A percentile compares a stretch with the other conserved stretches of the same genome.
phyloP scores from a whole-genome alignment of 2,113 vertebrate genomes.

The Oryzias javanicus region DNA sequence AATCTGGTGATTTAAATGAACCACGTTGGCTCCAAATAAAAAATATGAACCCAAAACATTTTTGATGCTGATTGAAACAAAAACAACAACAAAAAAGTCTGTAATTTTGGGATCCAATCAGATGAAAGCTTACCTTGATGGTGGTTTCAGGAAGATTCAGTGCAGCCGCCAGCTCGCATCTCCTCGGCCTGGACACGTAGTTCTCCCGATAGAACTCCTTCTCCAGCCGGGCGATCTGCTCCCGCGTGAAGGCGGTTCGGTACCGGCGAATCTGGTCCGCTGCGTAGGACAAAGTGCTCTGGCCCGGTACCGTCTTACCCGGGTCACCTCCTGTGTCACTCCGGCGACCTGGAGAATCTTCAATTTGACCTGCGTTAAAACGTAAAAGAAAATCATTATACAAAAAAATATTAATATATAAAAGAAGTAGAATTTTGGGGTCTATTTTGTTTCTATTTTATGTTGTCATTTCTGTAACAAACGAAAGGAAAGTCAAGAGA shows the following conservation, averaged over 20 bases:
- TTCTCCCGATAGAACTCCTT: constrained; percentile 99
- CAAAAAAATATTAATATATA: not conserved
- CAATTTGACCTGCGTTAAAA: constrained; percentile 62
- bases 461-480: too few species aligned
- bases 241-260: constrained; percentile 95
- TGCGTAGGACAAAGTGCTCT: constrained; percentile 84
- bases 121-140: constrained; percentile 85
- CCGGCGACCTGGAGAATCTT: constrained; percentile 80
- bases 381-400: constrained; percentile 17
- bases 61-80: not conserved
- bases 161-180: constrained; percentile 94
- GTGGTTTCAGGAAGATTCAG: constrained; percentile 97
- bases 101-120: not conserved
- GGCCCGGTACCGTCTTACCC: constrained; percentile 73
- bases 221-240: constrained; percentile 95
- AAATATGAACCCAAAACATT: too few species aligned
- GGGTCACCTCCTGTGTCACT: constrained; percentile 69
- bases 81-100: not conserved
- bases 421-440: too few species aligned
- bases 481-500: too few species aligned
- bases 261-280: constrained; percentile 97
- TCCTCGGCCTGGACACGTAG: constrained; percentile 94
- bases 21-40: too few species aligned
- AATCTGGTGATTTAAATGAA: too few species aligned
- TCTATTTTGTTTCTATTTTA: too few species aligned